phyloP scores from a whole-genome alignment of 2,797 vertebrate species.

The Heteromormyrus szaboi region DNA sequence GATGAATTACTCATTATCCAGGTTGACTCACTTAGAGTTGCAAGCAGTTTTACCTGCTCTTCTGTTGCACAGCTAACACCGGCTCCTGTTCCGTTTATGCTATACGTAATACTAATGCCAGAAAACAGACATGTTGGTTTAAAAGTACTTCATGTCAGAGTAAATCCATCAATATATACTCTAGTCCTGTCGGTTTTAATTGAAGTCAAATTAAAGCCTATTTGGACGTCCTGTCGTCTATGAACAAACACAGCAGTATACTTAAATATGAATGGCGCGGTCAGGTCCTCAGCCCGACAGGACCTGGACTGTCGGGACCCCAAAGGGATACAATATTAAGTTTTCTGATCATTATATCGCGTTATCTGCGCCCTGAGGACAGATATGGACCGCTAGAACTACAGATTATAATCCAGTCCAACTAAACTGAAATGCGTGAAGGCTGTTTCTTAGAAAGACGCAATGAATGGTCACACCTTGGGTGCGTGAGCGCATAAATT shows the following conservation, averaged over 20 bases:
- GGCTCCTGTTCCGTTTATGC: neutral
- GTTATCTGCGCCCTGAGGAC: neutral
- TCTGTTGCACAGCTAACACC: neutral
- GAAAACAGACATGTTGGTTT: neutral
- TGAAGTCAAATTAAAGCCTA: neutral
- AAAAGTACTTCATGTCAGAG: neutral
- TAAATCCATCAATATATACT: neutral
- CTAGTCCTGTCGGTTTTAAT: neutral
- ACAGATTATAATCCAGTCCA: neutral
- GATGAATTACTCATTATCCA: conserved; percentile 1
- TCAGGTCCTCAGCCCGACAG: neutral
- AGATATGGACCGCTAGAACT: neutral
- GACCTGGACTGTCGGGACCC: neutral
- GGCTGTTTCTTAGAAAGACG: neutral
- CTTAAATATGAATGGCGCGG: neutral
- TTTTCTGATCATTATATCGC: neutral
- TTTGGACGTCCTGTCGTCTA: neutral
- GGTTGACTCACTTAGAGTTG: neutral
- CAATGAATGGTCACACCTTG: neutral
- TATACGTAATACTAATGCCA: neutral
- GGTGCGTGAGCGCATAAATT: neutral
- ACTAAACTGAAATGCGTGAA: neutral
- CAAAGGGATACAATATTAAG: neutral
- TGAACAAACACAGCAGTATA: neutral
- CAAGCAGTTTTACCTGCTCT: neutral